Conservation (phyloP, 2,888 invertebrate species). For the Ellobium chinense region DNA sequence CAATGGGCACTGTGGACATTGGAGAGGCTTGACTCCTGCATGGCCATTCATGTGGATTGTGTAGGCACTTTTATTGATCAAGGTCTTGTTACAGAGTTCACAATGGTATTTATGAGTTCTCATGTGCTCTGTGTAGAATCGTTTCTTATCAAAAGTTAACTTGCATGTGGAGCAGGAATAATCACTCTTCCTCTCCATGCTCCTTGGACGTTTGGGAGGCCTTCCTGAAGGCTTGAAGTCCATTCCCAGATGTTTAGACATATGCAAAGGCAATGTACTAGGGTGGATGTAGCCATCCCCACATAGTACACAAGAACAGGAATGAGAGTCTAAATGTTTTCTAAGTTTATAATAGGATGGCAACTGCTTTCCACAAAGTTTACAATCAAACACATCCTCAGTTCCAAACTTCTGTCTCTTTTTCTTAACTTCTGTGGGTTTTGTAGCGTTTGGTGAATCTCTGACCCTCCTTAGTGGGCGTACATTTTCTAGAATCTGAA, state of each 20-base stretch:
- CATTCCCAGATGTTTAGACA: background rate
- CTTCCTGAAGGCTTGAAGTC: background rate
- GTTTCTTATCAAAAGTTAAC: background rate
- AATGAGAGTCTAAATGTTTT: background rate
- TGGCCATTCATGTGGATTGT: background rate
- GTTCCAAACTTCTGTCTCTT: background rate
- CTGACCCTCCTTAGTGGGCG: too few species aligned
- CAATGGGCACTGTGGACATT: background rate
- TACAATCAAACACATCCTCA: background rate
- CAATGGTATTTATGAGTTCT: background rate
- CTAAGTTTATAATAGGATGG: background rate
- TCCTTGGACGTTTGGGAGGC: background rate
- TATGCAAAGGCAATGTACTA: background rate
- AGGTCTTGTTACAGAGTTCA: background rate
- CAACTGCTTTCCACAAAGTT: background rate
- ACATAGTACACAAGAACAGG: background rate
- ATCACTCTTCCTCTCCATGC: too few species aligned
- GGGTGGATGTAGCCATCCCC: background rate
- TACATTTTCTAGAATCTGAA: too few species aligned
- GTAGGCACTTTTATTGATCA: background rate
- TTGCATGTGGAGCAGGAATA: background rate
- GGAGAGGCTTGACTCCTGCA: background rate
- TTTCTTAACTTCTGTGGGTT: background rate
- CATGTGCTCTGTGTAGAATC: background rate
- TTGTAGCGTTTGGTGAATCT: too few species aligned